Base-by-base conservation (phyloP, 2,113 vertebrate genomes). In the Etheostoma spectabile region DNA sequence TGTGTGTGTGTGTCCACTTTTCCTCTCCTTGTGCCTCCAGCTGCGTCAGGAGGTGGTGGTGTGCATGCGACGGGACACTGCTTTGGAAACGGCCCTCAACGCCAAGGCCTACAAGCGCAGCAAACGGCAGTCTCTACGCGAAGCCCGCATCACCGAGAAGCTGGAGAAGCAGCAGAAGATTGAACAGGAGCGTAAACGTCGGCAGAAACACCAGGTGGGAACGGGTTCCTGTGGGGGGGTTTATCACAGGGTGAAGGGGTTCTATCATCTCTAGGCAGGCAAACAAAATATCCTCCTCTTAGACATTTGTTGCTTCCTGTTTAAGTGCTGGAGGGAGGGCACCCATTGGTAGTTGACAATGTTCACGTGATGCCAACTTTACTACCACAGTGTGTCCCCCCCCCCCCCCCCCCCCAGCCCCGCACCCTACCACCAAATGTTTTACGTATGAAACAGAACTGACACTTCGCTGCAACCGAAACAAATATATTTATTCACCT, bases 111-210 rank as follows among this genome's bases (percentile, higher is more conserved):
- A 99, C 93, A 99, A 99, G 79, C 97, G 98, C 86, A 99, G 98
- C 95, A 99, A 99, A 84, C 93, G 98, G 0, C 98, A 99, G 93
- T 99, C 97, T 0, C 88, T 99, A 6, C 97, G 98, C 0, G 98
- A 99, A 88, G 98, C 98, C 0, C 95, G 98, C 10, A 99, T 99
- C 94, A 99, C 98, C 0, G 98, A 99, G 94, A 99, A 99, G 91
- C 96, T 99, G 55, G 98, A 99, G 93, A 99, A 99, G 72, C 98
- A 99, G 93, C 98, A 99, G 94, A 99, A 99, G 95, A 99, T 99
- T 0, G 98, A 99, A 85, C 98, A 99, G 87, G 98, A 99, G 45
- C 93, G 98, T 3, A 99, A 99, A 62, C 97, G 98, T 0, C 89
- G 98, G 0, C 98, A 99, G 95, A 99, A 99, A 86, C 98, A 99